Evolutionary conservation across 2,113 vertebrate genomes (phyloP).

Genomic region (Varanus komodoensis): DNA sequence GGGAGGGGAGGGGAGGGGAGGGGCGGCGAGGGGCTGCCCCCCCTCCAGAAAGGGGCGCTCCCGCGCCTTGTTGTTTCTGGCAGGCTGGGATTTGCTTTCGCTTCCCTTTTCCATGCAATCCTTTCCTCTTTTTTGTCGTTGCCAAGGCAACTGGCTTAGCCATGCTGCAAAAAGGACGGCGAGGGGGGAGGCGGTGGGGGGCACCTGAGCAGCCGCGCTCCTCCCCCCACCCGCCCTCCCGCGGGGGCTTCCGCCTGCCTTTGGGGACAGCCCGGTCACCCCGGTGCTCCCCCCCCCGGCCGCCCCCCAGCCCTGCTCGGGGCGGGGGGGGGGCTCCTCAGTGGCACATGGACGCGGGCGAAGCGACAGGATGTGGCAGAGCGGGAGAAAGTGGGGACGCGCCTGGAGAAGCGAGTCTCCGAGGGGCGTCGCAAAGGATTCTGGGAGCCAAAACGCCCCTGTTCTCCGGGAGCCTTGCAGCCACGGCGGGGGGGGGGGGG

Average conservation of each 20-base stretch:
- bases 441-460: not conserved
- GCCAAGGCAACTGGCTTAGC: slow-evolving; percentile 37
- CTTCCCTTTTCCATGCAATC: not conserved
- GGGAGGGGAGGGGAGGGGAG: not conserved
- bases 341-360: not conserved
- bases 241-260: not conserved
- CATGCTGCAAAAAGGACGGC: slow-evolving; percentile 15
- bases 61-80: not conserved
- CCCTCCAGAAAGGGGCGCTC: not conserved
- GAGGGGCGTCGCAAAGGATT: not conserved
- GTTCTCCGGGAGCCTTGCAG: not conserved
- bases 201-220: not conserved
- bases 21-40: too few species aligned
- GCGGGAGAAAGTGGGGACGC: not conserved
- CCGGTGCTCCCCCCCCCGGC: not conserved
- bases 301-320: not conserved
- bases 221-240: not conserved
- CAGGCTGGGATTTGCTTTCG: slow-evolving; percentile 8
- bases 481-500: too few species aligned
- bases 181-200: not conserved
- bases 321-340: not conserved
- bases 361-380: too few species aligned
- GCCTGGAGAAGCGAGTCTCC: not conserved
- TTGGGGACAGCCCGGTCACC: not conserved
- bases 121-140: not conserved